These are phyloP conservation scores for Diaperis boleti DNA, from an alignment of 2,888 invertebrate genomes.

Conservation along the genomic window DNA sequence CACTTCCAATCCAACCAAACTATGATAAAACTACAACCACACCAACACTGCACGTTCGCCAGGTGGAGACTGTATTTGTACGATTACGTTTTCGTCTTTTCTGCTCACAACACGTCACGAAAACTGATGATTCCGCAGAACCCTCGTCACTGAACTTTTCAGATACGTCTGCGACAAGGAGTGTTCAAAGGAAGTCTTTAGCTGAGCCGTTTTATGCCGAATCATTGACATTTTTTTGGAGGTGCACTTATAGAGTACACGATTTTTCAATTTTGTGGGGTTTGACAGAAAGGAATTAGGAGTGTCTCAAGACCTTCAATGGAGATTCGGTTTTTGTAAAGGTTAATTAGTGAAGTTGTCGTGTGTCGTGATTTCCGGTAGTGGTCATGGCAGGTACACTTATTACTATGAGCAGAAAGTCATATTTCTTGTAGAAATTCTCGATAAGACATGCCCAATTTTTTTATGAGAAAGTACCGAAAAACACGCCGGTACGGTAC, in stretches of 20 bases:
- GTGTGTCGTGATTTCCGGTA: no score
- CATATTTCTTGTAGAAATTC: no score
- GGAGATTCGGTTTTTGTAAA: neutral
- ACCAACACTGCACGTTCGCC: conserved; percentile 20
- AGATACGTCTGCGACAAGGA: neutral
- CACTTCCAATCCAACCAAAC: conserved; percentile 7
- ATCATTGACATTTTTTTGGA: conserved; percentile 16
- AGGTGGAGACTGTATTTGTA: conserved; percentile 30
- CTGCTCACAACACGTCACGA: conserved; percentile 14
- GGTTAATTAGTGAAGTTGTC: neutral
- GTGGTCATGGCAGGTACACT: no score
- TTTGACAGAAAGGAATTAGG: neutral
- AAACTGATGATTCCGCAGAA: conserved; percentile 23
- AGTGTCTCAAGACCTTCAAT: neutral
- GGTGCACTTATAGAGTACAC: conserved; percentile 12
- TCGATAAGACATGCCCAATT: no score
- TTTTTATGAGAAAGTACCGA: no score
- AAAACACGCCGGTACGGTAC: no score
- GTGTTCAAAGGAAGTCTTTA: neutral
- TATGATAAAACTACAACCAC: conserved; percentile 4
- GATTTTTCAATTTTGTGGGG: conserved; percentile 26
- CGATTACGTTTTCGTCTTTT: conserved; percentile 19
- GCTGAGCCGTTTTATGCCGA: conserved; percentile 4
- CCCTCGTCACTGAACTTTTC: conserved; percentile 12
- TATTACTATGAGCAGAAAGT: no score